Evolutionary conservation across 2,113 vertebrate species (phyloP).

Genomic region (Gnathonemus echidnorhynchus): DNA sequence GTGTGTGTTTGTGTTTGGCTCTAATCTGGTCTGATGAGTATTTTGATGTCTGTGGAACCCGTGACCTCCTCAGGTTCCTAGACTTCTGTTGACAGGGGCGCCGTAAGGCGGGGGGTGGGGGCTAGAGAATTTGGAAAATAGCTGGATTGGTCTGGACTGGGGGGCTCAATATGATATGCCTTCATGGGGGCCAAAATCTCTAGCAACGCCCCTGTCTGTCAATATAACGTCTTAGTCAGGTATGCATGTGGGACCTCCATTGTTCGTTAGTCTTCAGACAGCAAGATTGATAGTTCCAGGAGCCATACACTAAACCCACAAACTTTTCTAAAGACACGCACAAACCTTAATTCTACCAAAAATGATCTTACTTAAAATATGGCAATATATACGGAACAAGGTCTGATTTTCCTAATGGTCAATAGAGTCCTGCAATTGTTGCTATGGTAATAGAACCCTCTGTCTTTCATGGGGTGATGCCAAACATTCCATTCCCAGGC

Average conservation of each 20-base stretch:
- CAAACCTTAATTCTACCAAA: not conserved
- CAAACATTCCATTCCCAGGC: constrained; percentile 2
- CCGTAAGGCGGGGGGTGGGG: no score
- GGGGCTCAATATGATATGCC: no score
- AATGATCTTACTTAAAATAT: not conserved
- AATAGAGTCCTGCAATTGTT: not conserved
- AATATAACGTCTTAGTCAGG: not conserved
- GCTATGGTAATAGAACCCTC: not conserved
- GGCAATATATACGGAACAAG: not conserved
- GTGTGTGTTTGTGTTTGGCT: not conserved
- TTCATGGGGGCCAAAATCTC: no score
- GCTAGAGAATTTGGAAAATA: no score
- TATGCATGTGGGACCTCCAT: not conserved
- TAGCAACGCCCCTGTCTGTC: not conserved
- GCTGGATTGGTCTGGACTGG: no score
- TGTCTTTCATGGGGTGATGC: not conserved
- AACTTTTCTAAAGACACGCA: not conserved
- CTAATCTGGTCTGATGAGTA: not conserved
- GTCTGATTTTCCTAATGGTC: not conserved
- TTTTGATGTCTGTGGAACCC: not conserved
- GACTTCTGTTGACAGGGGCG: not conserved
- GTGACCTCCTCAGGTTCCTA: not conserved
- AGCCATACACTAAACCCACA: not conserved
- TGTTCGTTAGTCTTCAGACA: not conserved
- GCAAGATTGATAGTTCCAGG: not conserved